These are phyloP conservation scores for Macrotus californicus DNA, from an alignment of 2,113 vertebrate genomes.

Conservation along the genomic window DNA sequence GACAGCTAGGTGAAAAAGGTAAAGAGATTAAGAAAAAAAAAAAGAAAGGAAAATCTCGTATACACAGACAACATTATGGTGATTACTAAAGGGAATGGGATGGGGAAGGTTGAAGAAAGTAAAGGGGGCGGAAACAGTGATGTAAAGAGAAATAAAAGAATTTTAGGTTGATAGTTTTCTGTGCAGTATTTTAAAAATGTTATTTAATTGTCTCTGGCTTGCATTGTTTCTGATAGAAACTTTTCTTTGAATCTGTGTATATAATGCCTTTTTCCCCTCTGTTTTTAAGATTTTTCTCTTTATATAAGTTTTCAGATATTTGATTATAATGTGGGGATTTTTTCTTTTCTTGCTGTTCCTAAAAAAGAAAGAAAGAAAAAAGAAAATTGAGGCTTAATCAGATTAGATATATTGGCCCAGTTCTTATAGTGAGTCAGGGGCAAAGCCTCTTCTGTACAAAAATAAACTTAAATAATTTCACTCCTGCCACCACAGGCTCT, in stretches of 20 bases:
- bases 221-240: neutral
- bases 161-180: too few species aligned
- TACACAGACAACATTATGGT: too few species aligned
- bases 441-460: neutral
- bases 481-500: neutral
- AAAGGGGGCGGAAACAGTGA: too few species aligned
- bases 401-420: neutral
- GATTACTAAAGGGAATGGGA: too few species aligned
- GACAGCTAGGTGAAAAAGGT: too few species aligned
- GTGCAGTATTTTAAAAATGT: neutral
- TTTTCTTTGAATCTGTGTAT: neutral
- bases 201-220: neutral
- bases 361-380: too few species aligned
- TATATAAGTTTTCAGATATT: neutral
- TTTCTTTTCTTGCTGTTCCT: neutral
- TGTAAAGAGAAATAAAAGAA: too few species aligned
- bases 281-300: neutral
- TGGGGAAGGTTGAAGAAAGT: too few species aligned
- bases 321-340: neutral
- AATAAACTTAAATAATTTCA: neutral
- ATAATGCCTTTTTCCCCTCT: neutral
- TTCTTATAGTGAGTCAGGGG: neutral
- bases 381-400: neutral
- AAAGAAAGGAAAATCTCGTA: too few species aligned
- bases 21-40: too few species aligned